Base-by-base conservation (phyloP, 2,113 vertebrate genomes). In the Nyctibius bracteatus region DNA sequence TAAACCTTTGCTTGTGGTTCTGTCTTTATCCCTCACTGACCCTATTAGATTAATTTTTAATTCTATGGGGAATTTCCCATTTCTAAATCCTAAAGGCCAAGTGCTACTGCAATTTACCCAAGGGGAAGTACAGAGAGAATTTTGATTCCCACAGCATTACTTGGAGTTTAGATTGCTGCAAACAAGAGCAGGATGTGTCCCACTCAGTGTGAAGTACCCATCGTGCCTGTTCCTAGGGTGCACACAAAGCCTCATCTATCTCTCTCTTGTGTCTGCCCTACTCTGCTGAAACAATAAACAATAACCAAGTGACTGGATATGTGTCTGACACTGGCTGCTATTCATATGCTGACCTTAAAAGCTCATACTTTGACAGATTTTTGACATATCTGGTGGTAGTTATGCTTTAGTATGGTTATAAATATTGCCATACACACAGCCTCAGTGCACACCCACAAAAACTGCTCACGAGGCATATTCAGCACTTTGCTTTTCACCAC, bases 291-390 rank as follows among this genome's bases (percentile, higher is more conserved):
- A 97, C 88, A 97, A 96, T 97, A 91, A 94, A 97, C 88, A 97
- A 95, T 92, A 92, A 74, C 47, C 49, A 55, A 94, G 44, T 3
- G 3, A 77, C 59, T 92, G 59, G 23, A 52, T 70, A 30, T 28
- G 59, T 12, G 5, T 49, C 73, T 78, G 92, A 92, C 86, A 95
- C 67, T 91, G 83, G 71, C 81, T 96, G 57, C 86, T 95, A 94
- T 97, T 96, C 85, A 96, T 61, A 74, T 27, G 72, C 46, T 97
- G 94, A 94, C 89, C 93, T 97, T 96, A 93, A 96, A 94, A 94
- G 84, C 84, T 93, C 93, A 84, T 88, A 86, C 47, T 90, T 77
- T 62, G 89, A 95, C 44, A 82, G 77, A 90, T 94, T 97, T 97
- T 97, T 89, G 52, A 93, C 92, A 86, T 96, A 96, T 72, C 88